phyloP scores from a whole-genome alignment of 2,797 vertebrate genomes.

The Sitta carolinensis region DNA sequence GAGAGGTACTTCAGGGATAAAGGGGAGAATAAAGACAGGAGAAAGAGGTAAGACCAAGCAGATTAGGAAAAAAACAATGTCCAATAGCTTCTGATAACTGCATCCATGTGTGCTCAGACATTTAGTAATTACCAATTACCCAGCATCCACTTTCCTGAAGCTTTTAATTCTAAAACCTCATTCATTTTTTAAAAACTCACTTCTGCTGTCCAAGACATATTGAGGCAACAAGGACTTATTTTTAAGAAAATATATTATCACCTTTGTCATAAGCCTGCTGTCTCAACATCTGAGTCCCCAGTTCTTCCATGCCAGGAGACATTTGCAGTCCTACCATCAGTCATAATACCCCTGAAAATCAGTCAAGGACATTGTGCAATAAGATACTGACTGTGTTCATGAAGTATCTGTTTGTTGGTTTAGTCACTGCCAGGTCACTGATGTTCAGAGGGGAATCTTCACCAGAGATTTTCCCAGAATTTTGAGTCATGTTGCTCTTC shows the following conservation, averaged over 20 bases:
- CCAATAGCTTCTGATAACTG: not conserved
- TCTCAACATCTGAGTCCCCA: not conserved
- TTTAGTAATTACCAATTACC: not conserved
- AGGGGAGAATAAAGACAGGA: not conserved
- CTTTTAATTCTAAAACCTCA: not conserved
- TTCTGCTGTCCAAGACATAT: not conserved
- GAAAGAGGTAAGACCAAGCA: not conserved
- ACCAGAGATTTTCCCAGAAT: not conserved
- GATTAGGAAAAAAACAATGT: not conserved
- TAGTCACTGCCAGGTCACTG: not conserved
- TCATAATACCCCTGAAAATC: not conserved
- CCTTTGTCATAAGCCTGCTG: not conserved
- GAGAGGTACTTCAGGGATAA: not conserved
- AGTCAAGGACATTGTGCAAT: not conserved
- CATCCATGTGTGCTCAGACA: fast-evolving
- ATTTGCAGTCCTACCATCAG: not conserved
- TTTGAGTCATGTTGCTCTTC: not conserved
- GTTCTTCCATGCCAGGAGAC: not conserved
- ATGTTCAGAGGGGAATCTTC: conserved; percentile 14
- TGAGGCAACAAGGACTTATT: not conserved
- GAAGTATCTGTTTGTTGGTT: not conserved
- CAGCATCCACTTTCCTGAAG: not conserved
- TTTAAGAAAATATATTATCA: not conserved
- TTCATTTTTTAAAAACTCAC: not conserved
- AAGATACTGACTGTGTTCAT: conserved; percentile 56